Evolutionary conservation across 2,888 invertebrate genomes (phyloP), one percentile per base, ranked within the genome.

Genomic region (Maniola hyperantus): DNA sequence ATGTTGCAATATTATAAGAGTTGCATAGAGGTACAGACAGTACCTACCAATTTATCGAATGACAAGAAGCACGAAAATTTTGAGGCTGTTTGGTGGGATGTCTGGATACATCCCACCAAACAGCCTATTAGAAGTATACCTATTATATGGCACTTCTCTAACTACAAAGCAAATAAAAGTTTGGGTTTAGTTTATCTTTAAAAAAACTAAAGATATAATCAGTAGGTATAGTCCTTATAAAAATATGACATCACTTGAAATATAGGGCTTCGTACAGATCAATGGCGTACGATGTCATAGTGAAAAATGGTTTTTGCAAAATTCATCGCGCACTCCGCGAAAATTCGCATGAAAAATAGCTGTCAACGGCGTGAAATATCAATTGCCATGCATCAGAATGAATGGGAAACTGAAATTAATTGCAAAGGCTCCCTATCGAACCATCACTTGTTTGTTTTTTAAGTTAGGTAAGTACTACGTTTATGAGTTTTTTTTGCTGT

Each of bases 301-400:
- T 71, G 69, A 71, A 69, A 72, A 68, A 69, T 72, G 66, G 66
- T 62, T 69, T 62, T 64, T 62, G 64, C 63, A 51, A 72, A 71
- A 72, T 71, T 66, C 69, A 68, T 69, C 64, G 65, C 66, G 63
- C 59, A 67, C 63, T 68, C 54, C 55, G 65, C 62, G 62, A 67
- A 67, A 58, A 57, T 61, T 68, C 64, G 64, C 65, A 70, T 67
- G 67, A 70, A 67, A 65, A 61, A 65, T 68, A 58, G 65, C 65
- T 65, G 69, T 70, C 69, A 63, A 42, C 69, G 58, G 13, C 61
- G 50, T 67, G 65, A 67, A 61, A 48, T 69, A 69, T 67, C 48
- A 59, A 65, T 69, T 67, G 48, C 53, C 53, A 58, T 65, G 26
- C 48, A 62, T 33, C 57, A 58, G 63, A 51, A 61, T 59, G 51